Evolutionary conservation across 2,113 vertebrate genomes (phyloP), one percentile per base, ranked within the genome.

Genomic region (Prinia subflava): DNA sequence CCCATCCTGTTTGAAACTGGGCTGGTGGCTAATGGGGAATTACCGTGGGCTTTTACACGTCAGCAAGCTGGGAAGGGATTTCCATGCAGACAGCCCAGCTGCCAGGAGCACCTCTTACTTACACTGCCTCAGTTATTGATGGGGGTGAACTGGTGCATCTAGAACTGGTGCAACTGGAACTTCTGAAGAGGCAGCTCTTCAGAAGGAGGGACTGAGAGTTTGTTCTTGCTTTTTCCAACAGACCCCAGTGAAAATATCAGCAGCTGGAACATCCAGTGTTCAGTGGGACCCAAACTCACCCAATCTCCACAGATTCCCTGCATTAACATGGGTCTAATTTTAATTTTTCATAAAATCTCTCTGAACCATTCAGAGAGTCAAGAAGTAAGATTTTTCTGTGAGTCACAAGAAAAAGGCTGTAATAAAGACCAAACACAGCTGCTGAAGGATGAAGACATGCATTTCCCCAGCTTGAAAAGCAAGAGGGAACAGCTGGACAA

Each of bases 61-160:
- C 97, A 97, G 92, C 76, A 94, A 91, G 89, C 47, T 93, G 95
- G 82, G 94, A 81, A 86, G 92, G 81, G 92, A 97, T 95, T 97
- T 96, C 94, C 95, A 95, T 76, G 79, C 93, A 87, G 83, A 65
- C 77, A 87, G 76, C 63, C 77, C 97, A 97, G 94, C 92, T 96
- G 95, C 92, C 94, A 89, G 78, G 94, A 82, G 91, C 80, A 96
- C 62, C 94, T 97, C 96, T 97, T 65, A 65, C 83, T 89, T 70
- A 91, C 49, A 49, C 10, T 83, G 31, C 52, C 71, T 95, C 83
- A 53, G 39, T 90, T 83, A 73, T 52, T 93, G 83, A 71, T 7
- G 6, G 53, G 47, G 50, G 74, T 1, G 27, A 87, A 39, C 39
- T 39, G 39, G 39, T 39, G 39, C 39, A 39, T 39, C 39, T 39